phyloP scores from a whole-genome alignment of 30 jellyfish, hydroid and myxozoan genomes.

The Nemopilema nomurai region DNA sequence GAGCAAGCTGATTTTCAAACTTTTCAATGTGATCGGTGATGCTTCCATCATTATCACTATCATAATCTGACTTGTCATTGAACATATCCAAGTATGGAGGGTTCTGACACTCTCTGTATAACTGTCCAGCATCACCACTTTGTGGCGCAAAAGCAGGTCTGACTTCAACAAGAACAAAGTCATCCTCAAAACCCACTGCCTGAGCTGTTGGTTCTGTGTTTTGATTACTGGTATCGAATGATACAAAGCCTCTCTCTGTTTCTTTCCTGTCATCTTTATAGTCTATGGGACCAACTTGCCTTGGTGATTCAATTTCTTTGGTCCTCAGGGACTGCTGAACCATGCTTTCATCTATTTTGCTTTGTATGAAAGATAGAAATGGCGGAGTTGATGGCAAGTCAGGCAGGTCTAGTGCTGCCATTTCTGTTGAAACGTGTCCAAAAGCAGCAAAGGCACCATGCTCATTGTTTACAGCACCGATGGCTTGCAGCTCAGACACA shows the following conservation, averaged over 20 bases:
- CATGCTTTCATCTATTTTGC: slow-evolving; percentile 64
- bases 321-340: slow-evolving; percentile 8
- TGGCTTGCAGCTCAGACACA: slow-evolving; percentile 38
- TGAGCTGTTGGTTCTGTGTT: slow-evolving; percentile 72
- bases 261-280: slow-evolving; percentile 17
- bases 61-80: slow-evolving; percentile 35
- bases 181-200: slow-evolving; percentile 98
- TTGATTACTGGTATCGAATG: slow-evolving; percentile 13
- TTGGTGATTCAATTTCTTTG: neutral
- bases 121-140: slow-evolving; percentile 81
- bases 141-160: slow-evolving; percentile 96
- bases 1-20: slow-evolving; percentile 65
- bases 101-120: slow-evolving; percentile 82
- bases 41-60: slow-evolving; percentile 61
- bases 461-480: slow-evolving; percentile 56
- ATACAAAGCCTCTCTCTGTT: neutral
- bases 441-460: slow-evolving; percentile 89
- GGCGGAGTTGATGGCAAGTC: slow-evolving; percentile 94
- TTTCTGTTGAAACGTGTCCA: slow-evolving; percentile 55
- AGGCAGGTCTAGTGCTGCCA: slow-evolving; percentile 57
- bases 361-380: slow-evolving; percentile 69
- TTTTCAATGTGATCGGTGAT: slow-evolving; percentile 61
- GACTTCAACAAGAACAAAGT: slow-evolving; percentile 93
- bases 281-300: neutral
- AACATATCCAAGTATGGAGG: slow-evolving; percentile 89